Evolutionary conservation across 2,888 invertebrate genomes (phyloP).

Genomic region (Opisthograptis luteolata): DNA sequence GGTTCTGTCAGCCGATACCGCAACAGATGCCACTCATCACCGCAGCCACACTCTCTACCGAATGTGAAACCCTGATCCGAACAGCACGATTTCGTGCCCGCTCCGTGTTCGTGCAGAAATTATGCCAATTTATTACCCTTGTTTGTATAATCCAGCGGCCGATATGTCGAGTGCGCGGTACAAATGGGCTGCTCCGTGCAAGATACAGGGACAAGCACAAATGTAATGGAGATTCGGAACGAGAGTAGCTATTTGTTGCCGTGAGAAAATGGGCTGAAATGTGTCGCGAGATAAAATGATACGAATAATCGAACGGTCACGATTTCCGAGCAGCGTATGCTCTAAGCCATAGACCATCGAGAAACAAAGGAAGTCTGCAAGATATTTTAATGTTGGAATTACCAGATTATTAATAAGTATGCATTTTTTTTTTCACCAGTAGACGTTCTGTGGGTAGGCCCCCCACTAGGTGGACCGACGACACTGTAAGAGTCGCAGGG

Average conservation of each 20-base stretch:
- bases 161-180: conserved; percentile 7
- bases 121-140: conserved; percentile 38
- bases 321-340: conserved; percentile 2
- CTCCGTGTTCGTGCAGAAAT: conserved; percentile 29
- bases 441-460: too few relatives aligned
- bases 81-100: conserved; percentile 32
- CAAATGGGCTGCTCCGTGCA: conserved; percentile 16
- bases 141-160: conserved; percentile 24
- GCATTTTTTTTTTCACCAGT: too few relatives aligned
- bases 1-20: background rate
- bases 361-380: too few relatives aligned
- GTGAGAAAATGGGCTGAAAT: conserved; percentile 23
- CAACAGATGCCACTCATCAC: conserved; percentile 5
- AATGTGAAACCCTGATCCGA: conserved; percentile 15
- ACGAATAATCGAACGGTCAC: conserved; percentile 12
- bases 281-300: conserved; percentile 17
- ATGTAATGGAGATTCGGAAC: conserved; percentile 22
- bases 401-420: too few relatives aligned
- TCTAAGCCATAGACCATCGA: too few relatives aligned
- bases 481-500: too few relatives aligned
- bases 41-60: background rate
- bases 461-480: too few relatives aligned
- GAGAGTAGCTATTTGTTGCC: conserved; percentile 22
- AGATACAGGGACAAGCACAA: conserved; percentile 13
- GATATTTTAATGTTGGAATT: too few relatives aligned